Evolutionary conservation across 2,113 vertebrate genomes (phyloP).

Genomic region (Onychorhynchus coronatus): DNA sequence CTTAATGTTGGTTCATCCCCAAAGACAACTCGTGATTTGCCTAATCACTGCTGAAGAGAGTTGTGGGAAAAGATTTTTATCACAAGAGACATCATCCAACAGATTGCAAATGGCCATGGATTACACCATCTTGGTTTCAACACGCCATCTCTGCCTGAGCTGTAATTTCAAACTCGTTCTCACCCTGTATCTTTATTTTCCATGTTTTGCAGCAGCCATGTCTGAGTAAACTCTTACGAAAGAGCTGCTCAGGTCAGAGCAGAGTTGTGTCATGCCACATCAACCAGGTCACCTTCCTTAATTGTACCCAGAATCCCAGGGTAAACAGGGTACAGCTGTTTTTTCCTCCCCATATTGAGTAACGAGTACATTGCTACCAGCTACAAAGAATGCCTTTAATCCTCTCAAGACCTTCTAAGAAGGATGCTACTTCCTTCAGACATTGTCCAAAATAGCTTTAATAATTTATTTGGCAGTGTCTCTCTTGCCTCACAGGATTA

Average conservation of each 20-base stretch:
- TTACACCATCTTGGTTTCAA: slow-evolving; percentile 47
- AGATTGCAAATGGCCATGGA: neutral
- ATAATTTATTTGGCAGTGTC: slow-evolving; percentile 4
- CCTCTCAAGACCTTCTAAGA: slow-evolving; percentile 50
- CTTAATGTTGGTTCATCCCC: neutral
- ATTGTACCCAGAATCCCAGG: neutral
- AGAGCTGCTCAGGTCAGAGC: neutral
- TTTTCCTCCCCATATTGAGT: neutral
- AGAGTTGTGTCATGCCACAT: neutral
- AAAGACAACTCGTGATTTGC: neutral
- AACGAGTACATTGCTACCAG: neutral
- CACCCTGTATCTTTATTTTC: neutral
- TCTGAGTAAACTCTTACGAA: neutral
- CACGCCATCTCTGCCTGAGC: neutral
- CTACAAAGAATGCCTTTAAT: slow-evolving; percentile 12
- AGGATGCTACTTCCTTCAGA: slow-evolving; percentile 9
- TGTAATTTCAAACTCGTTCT: neutral
- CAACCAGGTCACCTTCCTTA: neutral
- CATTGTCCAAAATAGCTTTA: slow-evolving; percentile 3
- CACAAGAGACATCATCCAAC: neutral
- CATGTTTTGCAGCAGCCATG: neutral
- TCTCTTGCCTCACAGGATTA: neutral
- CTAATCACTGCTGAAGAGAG: neutral
- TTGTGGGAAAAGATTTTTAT: slow-evolving; percentile 19
- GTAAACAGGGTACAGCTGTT: neutral